These are phyloP conservation scores for Ceryle rudis DNA, from an alignment of 2,797 vertebrate species.

Conservation along the genomic window DNA sequence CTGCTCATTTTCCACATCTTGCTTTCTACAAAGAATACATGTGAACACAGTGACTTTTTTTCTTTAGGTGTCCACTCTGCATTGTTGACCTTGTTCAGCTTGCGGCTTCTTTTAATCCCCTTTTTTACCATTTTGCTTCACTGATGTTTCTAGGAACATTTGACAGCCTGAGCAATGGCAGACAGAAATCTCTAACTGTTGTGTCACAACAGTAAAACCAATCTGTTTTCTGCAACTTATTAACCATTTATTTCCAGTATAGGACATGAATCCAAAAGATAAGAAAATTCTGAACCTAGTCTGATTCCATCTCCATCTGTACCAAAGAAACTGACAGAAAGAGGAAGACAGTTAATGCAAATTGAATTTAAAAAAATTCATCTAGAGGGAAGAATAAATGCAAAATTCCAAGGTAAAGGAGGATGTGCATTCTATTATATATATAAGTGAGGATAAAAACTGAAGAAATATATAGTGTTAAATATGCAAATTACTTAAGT, in stretches of 20 bases:
- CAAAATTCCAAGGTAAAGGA: not conserved
- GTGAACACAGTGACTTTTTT: not conserved
- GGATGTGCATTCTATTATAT: not conserved
- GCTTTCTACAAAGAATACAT: not conserved
- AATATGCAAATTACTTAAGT: not conserved
- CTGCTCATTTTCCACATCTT: not conserved
- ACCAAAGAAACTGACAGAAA: not conserved
- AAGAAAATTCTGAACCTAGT: not conserved
- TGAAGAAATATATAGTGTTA: not conserved
- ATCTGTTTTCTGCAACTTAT: not conserved
- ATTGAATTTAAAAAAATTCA: fast-evolving
- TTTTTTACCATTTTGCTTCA: not conserved
- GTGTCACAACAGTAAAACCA: not conserved
- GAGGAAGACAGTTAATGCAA: not conserved
- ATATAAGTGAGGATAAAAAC: not conserved
- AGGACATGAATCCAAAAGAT: not conserved
- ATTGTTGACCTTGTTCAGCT: not conserved
- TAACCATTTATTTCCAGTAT: not conserved
- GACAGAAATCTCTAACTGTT: not conserved
- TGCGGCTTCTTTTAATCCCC: not conserved
- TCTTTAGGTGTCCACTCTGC: not conserved
- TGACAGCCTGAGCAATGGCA: not conserved
- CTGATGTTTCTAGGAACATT: not conserved
- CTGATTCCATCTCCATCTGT: not conserved
- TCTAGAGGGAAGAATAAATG: not conserved